Evolutionary conservation across 2,888 invertebrate genomes (phyloP).

Genomic region (Athalia circularis): DNA sequence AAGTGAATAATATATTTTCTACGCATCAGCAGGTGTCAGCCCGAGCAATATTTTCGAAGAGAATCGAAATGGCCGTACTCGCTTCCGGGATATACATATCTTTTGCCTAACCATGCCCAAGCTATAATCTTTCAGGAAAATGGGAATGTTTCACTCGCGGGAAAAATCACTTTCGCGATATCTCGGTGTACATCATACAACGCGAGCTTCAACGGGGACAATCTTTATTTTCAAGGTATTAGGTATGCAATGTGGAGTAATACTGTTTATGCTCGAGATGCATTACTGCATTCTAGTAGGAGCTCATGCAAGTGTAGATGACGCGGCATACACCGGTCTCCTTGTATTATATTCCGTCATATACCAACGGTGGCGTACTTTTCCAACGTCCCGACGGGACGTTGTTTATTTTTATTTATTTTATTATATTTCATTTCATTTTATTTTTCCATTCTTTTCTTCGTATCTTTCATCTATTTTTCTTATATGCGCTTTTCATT

Average conservation of each 20-base stretch:
- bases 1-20: too few species aligned
- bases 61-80: too few species aligned
- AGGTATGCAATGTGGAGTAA: slow-evolving; percentile 30
- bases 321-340: slow-evolving; percentile 9
- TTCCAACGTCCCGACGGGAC: neutral
- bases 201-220: slow-evolving; percentile 20
- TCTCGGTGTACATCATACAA: neutral
- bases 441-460: neutral
- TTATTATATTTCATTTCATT: neutral
- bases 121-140: neutral
- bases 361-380: neutral
- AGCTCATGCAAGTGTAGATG: slow-evolving; percentile 1
- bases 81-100: too few species aligned
- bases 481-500: slow-evolving; percentile 27
- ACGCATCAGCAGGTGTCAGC: too few species aligned
- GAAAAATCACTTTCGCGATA: slow-evolving; percentile 13
- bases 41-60: too few species aligned
- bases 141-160: slow-evolving; percentile 12
- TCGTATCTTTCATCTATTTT: neutral
- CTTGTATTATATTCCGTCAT: neutral
- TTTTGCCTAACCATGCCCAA: too few species aligned
- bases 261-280: slow-evolving; percentile 27
- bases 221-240: slow-evolving; percentile 24
- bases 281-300: slow-evolving; percentile 17
- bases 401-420: slow-evolving; percentile 8